Evolutionary conservation across 2,888 invertebrate species (phyloP).

Genomic region (Ceratothoa steindachneri): DNA sequence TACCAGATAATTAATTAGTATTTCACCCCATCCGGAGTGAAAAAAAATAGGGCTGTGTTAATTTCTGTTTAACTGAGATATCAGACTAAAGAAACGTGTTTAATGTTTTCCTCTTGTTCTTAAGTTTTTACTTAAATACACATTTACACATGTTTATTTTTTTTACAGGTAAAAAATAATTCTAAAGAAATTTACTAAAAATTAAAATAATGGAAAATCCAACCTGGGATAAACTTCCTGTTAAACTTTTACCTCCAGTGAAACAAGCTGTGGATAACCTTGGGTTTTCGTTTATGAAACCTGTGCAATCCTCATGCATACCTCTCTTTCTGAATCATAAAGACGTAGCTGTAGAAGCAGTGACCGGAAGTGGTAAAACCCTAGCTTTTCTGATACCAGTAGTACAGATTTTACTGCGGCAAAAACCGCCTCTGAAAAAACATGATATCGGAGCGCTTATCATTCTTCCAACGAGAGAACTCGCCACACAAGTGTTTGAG

Average conservation of each 20-base stretch:
- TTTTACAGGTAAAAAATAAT: too few relatives aligned
- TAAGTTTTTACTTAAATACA: too few relatives aligned
- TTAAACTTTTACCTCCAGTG: conserved; percentile 22
- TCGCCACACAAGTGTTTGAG: conserved; percentile 76
- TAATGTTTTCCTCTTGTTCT: too few relatives aligned
- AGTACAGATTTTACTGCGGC: conserved; percentile 70
- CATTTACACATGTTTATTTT: too few relatives aligned
- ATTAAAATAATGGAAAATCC: conserved; percentile 7
- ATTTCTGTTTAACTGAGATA: too few relatives aligned
- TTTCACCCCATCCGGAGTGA: too few relatives aligned
- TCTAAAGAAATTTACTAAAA: too few relatives aligned
- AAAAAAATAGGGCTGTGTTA: too few relatives aligned
- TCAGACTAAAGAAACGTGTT: too few relatives aligned
- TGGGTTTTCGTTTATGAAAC: conserved; percentile 57
- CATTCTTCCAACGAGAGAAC: conserved; percentile 90
- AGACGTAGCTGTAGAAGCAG: conserved; percentile 96
- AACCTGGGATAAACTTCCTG: conserved; percentile 29
- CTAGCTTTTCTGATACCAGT: conserved; percentile 90
- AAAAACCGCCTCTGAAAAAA: conserved; percentile 63
- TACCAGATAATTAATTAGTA: too few relatives aligned
- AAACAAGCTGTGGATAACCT: conserved; percentile 26
- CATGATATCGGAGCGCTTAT: conserved; percentile 82
- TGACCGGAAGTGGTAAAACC: conserved; percentile 98
- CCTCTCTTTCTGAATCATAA: conserved; percentile 82
- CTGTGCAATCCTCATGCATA: conserved; percentile 74